Evolutionary conservation across 2,113 vertebrate species (phyloP), one percentile per base, ranked within the genome.

Genomic region (Speoplatyrhinus poulsoni): DNA sequence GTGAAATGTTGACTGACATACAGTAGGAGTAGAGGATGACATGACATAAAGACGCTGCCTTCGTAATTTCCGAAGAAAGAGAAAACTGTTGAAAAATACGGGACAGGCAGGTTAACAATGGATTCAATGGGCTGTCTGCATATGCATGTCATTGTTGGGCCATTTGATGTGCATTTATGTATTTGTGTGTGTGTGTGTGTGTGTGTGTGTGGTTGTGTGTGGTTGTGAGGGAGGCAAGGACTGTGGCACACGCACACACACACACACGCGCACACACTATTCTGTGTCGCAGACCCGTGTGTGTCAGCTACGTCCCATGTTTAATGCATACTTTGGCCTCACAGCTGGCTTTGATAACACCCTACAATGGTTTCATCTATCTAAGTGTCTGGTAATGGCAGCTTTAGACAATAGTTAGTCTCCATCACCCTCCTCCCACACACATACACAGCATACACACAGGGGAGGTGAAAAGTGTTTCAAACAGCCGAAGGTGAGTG

Each of bases 301-400:
- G 86, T 87, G 94, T 91, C 91, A 91, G 90, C 87, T 93, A 92
- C 92, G 88, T 85, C 88, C 84, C 90, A 93, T 92, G 91, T 94
- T 92, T 94, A 95, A 95, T 92, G 91, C 91, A 90, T 93, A 89
- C 86, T 87, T 88, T 88, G 91, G 88, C 84, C 91, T 93, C 93
- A 93, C 95, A 96, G 94, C 93, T 94, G 94, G 93, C 91, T 93
- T 91, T 92, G 92, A 94, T 94, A 93, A 95, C 92, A 91, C 93
- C 94, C 92, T 93, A 90, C 93, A 93, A 94, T 93, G 92, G 93
- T 91, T 93, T 94, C 93, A 95, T 95, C 93, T 91, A 91, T 94
- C 92, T 93, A 92, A 91, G 85, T 93, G 92, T 92, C 90, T 92
- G 87, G 87, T 93, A 93, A 93, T 90, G 93, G 88, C 91, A 90